A percentile compares a stretch with the other conserved stretches of the same genome.
phyloP scores from a whole-genome alignment of 2,113 vertebrate genomes.

The Carlito syrichta region DNA sequence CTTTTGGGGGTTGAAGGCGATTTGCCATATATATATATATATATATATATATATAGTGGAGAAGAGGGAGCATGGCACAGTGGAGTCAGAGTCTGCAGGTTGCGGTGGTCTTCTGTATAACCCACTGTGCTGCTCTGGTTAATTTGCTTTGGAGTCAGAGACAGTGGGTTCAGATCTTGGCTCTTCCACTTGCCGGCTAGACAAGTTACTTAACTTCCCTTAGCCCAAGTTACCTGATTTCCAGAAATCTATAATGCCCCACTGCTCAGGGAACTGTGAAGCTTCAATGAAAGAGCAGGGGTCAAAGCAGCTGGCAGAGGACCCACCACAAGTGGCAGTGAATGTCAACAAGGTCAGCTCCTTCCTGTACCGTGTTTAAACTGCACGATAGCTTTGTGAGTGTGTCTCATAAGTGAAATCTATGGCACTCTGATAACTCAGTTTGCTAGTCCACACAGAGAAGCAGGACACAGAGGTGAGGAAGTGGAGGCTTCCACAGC shows the following conservation, averaged over 20 bases:
- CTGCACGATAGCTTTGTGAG: background rate
- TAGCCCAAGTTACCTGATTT: background rate
- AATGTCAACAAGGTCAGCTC: background rate
- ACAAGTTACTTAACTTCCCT: background rate
- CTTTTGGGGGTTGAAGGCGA: fast-evolving
- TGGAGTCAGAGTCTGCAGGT: background rate
- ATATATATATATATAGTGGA: background rate
- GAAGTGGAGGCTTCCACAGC: background rate
- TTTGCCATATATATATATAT: too few relatives aligned
- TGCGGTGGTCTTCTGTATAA: background rate
- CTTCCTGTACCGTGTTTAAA: background rate
- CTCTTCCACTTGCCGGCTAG: background rate
- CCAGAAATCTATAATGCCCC: background rate
- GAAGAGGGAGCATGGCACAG: too few relatives aligned
- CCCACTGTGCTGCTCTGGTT: background rate
- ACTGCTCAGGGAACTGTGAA: background rate
- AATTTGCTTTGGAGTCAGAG: background rate
- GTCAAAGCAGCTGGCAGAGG: background rate
- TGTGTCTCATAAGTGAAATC: background rate
- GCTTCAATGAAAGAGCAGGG: background rate
- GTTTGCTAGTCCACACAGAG: background rate
- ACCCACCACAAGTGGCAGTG: background rate
- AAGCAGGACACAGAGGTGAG: background rate
- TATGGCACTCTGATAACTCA: background rate
- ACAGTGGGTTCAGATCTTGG: background rate